Evolutionary conservation across 2,113 vertebrate species (phyloP), one percentile per base, ranked within the genome.

Genomic region (Ctenomys sociabilis): DNA sequence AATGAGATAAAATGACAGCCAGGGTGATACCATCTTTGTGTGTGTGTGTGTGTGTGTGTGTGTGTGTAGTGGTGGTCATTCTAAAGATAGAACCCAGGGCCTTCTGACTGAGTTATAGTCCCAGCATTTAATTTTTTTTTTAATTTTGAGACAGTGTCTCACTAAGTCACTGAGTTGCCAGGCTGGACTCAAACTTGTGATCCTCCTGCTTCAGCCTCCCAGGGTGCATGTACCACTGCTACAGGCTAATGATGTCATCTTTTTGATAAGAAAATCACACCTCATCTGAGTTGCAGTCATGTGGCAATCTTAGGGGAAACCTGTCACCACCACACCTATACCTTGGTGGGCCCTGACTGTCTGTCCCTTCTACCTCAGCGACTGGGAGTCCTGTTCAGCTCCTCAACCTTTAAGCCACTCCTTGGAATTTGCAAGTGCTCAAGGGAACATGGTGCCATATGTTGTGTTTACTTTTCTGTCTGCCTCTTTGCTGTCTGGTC

Each of bases 211-310:
- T 80, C 45, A 80, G 30, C 49, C 45, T 80, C 4, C 30, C 77
- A 78, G 75, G 43, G 6, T 30, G 28, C 24, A 16, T 17, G 73
- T 30, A 43, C 11, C 26, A 30, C 43, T 43, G 28, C 26, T 49
- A 24, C 17, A 49, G 28, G 16, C 14, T 59, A 37, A 57, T n/a
- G 21, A 61, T 83, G 54, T 64, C 14, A 43, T 75, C 57, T 86
- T 73, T 64, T 66, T 78, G 24, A 77, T 84, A 61, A 68, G 40
- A 95, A 45, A 22, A 63, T 95, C n/a, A n/a, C n/a, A n/a, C n/a
- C n/a, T n/a, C 43, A 82, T 88, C 59, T 1, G 63, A n/a, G 64
- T 24, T 63, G 66, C 52, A 95, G 49, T 57, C 59, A 10, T 96
- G 90, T 61, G 35, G 24, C 9, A 28, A 66, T 78, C 63, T 52